These are phyloP conservation scores for Pachyramphus minor DNA, from an alignment of 2,113 vertebrate species.

Conservation along the genomic window DNA sequence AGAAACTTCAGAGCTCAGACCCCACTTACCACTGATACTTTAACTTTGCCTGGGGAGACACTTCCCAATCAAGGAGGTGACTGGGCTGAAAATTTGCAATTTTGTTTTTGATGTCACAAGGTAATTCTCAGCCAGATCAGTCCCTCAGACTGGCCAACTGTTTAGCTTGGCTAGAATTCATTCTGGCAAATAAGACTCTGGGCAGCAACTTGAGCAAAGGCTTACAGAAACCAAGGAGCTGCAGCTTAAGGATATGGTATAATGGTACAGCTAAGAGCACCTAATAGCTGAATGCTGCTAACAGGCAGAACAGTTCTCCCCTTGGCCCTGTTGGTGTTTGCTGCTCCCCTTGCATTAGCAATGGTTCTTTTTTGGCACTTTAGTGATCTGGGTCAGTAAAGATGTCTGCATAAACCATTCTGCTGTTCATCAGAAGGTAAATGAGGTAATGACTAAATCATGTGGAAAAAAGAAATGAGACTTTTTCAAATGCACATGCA, in stretches of 20 bases:
- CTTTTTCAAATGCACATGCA: neutral
- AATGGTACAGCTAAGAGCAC: neutral
- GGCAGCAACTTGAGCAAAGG: neutral
- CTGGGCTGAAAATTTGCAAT: neutral
- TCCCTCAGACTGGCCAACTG: neutral
- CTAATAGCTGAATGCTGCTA: neutral
- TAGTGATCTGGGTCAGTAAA: neutral
- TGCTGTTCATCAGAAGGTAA: neutral
- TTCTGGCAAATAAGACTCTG: neutral
- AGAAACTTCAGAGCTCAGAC: neutral
- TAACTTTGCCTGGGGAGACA: accelerated
- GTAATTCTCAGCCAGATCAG: neutral
- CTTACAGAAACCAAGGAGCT: neutral
- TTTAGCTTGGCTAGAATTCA: neutral
- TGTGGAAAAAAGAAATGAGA: neutral
- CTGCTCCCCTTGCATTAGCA: neutral
- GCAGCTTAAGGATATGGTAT: neutral
- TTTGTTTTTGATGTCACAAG: neutral
- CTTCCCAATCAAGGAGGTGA: neutral
- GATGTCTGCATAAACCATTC: neutral
- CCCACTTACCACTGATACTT: neutral
- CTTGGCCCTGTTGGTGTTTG: neutral
- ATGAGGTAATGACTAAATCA: neutral
- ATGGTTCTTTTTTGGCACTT: neutral
- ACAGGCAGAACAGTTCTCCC: neutral